These are phyloP conservation scores for Metacarcinus magister DNA, from an alignment of 2,888 invertebrate genomes.

Conservation along the genomic window DNA sequence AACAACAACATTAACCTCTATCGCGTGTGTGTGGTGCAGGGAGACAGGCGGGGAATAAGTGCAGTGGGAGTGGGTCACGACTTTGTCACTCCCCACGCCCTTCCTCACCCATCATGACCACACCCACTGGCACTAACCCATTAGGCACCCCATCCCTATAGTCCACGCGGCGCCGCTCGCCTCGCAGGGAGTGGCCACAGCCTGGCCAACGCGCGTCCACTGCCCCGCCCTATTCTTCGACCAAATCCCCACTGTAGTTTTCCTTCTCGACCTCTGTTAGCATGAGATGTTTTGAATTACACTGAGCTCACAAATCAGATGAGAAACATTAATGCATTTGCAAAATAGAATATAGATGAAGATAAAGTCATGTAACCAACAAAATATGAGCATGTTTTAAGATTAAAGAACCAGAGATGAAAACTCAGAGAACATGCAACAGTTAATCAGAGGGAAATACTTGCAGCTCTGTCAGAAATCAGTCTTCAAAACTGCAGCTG, in stretches of 20 bases:
- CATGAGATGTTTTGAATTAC: background rate
- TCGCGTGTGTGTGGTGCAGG: background rate
- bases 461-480: background rate
- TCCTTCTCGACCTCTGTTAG: background rate
- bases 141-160: background rate
- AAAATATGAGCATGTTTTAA: background rate
- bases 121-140: background rate
- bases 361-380: background rate
- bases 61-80: background rate
- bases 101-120: background rate
- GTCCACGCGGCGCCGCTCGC: background rate
- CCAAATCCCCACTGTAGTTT: background rate
- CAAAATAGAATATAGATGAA: too few relatives aligned
- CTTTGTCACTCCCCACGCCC: background rate
- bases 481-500: background rate
- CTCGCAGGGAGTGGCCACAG: constrained; percentile 14
- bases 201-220: background rate
- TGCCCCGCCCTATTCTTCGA: background rate
- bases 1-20: background rate
- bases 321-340: too few relatives aligned
- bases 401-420: background rate
- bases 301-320: background rate
- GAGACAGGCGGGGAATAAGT: background rate
- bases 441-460: background rate
- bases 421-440: background rate